Base-by-base conservation (phyloP, 2,888 invertebrate species). In the Lottia scabra region DNA sequence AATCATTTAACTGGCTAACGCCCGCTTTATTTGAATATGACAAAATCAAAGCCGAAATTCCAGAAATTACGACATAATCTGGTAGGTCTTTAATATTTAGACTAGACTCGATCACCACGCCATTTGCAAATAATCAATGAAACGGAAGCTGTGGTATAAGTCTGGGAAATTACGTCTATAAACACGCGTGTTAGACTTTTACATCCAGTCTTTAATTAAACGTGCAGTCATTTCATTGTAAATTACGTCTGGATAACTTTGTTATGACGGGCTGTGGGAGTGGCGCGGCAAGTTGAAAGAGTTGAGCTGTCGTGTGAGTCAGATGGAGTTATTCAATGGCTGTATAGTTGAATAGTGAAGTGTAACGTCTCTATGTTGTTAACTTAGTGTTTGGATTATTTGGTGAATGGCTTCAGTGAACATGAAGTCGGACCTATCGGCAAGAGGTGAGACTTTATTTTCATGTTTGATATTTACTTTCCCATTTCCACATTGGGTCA, bases 271-370 rank as follows among this genome's bases (percentile, higher is more conserved):
- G 16, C 6, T 63, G 67, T 63, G 67, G 71, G 71, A 67, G 67
- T 67, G 71, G 71, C 71, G 71, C 67, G 71, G 27, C 64, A 71
- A 71, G 63, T 71, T 71, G 71, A 71, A 71, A 67, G 67, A 43
- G 8, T 38, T 19, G 23, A 16, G n/a, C n/a, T n/a, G n/a, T n/a
- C n/a, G 56, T 26, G 63, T 71, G 67, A 71, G 46, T 71, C 71
- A 71, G 63, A 38, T 5, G 13, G 16, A 27, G 8, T 19, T 43
- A 48, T 19, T n/a, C 63, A 43, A 63, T 62, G n/a, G n/a, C 15
- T 38, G 6, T 30, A 10, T 27, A 62, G 56, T 62, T 12, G 43
- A n/a, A 16, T 63, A 27, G n/a, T 62, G 30, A 16, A n/a, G 45
- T 19, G 43, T 30, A 43, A 38, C 15, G 23, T 27, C n/a, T 38